Percentiles rank a stretch among this genome's conserved stretches.
Conservation (phyloP, 2,888 invertebrate genomes). For the Dynastes tityus region DNA sequence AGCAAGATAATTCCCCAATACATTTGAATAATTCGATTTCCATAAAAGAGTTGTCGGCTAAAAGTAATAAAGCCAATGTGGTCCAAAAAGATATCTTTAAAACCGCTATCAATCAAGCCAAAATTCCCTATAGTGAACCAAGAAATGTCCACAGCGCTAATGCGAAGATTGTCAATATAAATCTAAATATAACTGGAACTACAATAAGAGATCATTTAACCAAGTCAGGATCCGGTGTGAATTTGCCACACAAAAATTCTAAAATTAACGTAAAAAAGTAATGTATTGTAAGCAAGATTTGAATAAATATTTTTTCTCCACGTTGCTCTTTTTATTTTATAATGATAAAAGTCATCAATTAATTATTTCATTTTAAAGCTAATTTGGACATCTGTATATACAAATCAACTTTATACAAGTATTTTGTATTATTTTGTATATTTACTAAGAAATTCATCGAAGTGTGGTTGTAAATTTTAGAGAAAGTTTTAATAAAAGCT, state of each 20-base stretch:
- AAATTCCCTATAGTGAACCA: not conserved
- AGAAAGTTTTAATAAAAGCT: too few relatives aligned
- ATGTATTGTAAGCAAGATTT: not conserved
- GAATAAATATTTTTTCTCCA: not conserved
- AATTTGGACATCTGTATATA: too few relatives aligned
- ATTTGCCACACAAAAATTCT: constrained; percentile 7
- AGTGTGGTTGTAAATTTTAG: too few relatives aligned
- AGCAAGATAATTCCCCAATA: not conserved
- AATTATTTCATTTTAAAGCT: too few relatives aligned
- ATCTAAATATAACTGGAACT: constrained; percentile 23
- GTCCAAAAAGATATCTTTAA: not conserved
- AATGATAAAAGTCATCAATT: too few relatives aligned
- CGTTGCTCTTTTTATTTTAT: too few relatives aligned
- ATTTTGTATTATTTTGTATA: too few relatives aligned
- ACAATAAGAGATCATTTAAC: constrained; percentile 14
- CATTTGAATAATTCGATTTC: not conserved
- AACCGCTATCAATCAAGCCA: not conserved
- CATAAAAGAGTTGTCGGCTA: not conserved
- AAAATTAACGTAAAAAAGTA: constrained; percentile 14
- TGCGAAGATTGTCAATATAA: constrained; percentile 26
- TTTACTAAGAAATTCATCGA: too few relatives aligned
- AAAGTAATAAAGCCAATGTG: constrained; percentile 2
- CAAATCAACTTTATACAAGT: too few relatives aligned
- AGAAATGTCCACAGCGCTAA: not conserved
- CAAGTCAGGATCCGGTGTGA: not conserved